phyloP scores from a whole-genome alignment of 2,113 vertebrate genomes.

The Protobothrops mucrosquamatus region DNA sequence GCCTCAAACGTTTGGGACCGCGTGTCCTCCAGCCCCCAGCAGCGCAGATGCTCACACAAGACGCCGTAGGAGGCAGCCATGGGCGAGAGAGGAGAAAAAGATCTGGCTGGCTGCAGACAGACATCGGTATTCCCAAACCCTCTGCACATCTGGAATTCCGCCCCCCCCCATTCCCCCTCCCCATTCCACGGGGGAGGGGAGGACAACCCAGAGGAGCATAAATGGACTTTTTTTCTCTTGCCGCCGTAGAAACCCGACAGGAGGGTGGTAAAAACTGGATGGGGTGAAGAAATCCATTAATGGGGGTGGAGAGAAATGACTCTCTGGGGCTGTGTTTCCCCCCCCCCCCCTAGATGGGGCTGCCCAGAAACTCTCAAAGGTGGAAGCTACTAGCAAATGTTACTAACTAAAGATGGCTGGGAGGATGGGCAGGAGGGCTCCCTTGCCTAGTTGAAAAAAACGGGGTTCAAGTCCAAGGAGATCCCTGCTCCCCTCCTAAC shows the following conservation, averaged over 20 bases:
- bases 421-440: not conserved
- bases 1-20: not conserved
- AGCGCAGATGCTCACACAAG: not conserved
- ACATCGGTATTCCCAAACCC: not conserved
- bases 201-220: not conserved
- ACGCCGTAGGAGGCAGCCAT: not conserved
- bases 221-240: no score
- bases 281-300: not conserved
- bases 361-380: not conserved
- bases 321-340: no score
- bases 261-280: accelerated
- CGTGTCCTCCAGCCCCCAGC: not conserved
- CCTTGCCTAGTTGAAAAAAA: no score
- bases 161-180: no score
- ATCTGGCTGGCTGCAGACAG: not conserved
- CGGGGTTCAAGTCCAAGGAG: no score
- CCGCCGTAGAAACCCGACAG: not conserved
- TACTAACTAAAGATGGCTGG: no score
- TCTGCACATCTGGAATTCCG: not conserved
- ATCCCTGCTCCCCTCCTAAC: no score
- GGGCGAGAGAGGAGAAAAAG: not conserved
- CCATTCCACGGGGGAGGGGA: no score
- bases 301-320: no score
- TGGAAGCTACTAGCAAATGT: no score
- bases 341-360: not conserved